Conservation (phyloP, 2,797 vertebrate genomes). For the Lithobates sylvaticus region DNA sequence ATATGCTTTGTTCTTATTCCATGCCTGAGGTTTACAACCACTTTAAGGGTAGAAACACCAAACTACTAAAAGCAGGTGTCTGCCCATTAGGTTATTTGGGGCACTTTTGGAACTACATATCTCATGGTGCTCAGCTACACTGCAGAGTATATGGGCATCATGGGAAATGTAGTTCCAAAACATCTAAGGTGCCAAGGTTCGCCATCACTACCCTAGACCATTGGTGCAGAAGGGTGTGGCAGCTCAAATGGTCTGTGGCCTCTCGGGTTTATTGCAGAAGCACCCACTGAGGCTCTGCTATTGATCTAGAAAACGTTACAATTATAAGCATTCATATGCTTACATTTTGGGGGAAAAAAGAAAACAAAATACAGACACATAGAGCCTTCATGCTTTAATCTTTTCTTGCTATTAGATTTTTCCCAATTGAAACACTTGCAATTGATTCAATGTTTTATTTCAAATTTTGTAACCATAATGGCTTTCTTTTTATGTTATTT, state of each 20-base stretch:
- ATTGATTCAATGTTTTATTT: slow-evolving; percentile 70
- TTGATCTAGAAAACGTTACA: background rate
- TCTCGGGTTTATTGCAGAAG: too few species aligned
- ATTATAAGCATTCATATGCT: background rate
- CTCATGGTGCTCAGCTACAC: background rate
- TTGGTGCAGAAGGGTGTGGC: background rate
- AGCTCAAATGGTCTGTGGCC: too few species aligned
- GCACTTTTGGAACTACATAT: too few species aligned
- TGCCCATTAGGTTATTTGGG: too few species aligned
- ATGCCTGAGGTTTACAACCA: too few species aligned
- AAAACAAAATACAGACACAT: background rate
- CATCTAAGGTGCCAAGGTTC: too few species aligned
- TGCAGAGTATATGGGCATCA: too few species aligned
- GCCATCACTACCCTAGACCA: too few species aligned
- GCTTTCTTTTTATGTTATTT: slow-evolving; percentile 67
- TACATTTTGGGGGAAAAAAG: background rate
- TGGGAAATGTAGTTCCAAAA: too few species aligned
- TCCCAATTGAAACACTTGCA: slow-evolving; percentile 63
- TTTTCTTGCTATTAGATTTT: background rate
- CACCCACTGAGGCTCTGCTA: background rate
- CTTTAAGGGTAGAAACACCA: too few species aligned
- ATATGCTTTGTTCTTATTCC: too few species aligned
- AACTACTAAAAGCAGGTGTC: too few species aligned
- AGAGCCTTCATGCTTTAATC: slow-evolving; percentile 9
- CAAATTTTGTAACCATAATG: slow-evolving; percentile 69